Percentiles rank a stretch among this genome's conserved stretches.
Conservation (phyloP, 2,888 invertebrate genomes). For the Pocota personata region DNA sequence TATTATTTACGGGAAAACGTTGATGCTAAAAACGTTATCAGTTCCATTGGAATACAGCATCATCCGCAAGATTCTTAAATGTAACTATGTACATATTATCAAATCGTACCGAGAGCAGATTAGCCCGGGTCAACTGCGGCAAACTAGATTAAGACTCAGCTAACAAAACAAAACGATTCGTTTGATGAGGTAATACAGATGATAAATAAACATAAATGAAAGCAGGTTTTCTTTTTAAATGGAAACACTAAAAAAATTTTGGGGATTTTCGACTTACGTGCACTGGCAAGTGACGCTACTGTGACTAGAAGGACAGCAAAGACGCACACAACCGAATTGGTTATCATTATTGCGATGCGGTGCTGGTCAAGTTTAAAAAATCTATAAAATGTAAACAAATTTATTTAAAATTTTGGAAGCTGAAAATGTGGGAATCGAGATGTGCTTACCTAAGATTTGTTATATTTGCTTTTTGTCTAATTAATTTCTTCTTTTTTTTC, state of each 20-base stretch:
- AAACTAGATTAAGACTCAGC: background rate
- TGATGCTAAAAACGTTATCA: background rate
- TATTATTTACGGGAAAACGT: background rate
- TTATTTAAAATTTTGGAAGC: background rate
- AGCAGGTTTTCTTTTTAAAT: constrained; percentile 13
- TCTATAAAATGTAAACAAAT: background rate
- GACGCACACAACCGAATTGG: background rate
- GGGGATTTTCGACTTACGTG: constrained; percentile 53
- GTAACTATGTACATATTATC: background rate
- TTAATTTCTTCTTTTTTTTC: constrained; percentile 5
- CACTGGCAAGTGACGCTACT: constrained; percentile 25
- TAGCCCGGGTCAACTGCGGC: background rate
- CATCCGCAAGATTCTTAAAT: background rate
- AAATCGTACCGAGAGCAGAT: background rate
- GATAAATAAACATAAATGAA: constrained; percentile 32
- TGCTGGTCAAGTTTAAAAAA: background rate
- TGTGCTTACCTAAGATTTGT: constrained; percentile 8
- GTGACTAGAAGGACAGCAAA: constrained; percentile 19
- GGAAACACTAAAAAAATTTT: background rate
- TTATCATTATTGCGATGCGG: constrained; percentile 33
- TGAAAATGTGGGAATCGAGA: background rate
- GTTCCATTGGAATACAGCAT: background rate
- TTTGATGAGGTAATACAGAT: constrained; percentile 45
- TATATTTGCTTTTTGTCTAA: background rate
- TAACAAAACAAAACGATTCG: background rate